Base-by-base conservation (phyloP, 1,140 invertebrate species). In the Trachelipus rathkii region DNA sequence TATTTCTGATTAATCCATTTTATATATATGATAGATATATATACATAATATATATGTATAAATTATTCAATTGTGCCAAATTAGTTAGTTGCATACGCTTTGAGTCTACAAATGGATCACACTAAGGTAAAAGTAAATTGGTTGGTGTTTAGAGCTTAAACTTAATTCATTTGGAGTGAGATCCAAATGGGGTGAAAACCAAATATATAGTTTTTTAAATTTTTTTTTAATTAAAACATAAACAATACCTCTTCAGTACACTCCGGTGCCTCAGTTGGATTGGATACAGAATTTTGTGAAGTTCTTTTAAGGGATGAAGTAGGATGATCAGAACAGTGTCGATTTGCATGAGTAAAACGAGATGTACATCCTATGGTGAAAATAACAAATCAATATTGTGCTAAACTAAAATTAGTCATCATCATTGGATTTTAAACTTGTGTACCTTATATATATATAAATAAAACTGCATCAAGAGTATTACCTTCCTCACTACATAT, bases 321-420 rank as follows among this genome's bases (percentile, higher is more conserved):
- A 0, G 86, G 85, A 79, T 87, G 86, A 9, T 85, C 82, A 21
- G 82, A 80, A 81, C 92, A 94, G 80, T 92, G 91, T 43, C 92
- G 84, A 83, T 94, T 93, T 0, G 92, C 91, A 85, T 94, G 92
- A n/a, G 92, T 92, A 82, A 93, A 94, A 75, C 91, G 85, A 83
- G 88, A 91, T 19, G 85, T 77, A 80, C 89, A 90, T 44, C 87
- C 88, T 85, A 33, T 33, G 6, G 76, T 71, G 78, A 75, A 71
- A 79, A 70, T 60, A 78, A 74, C 50, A 77, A 72, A 23, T 11
- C 11, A 70, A 4, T 21, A 43, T 53, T 44, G 24, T 15, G n/a
- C 46, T 81, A 79, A 7, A 75, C 44, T 76, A 80, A 69, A 23
- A 43, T 79, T 79, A 45, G 1, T 33, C 33, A n/a, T n/a, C 69